Evolutionary conservation across 1,140 invertebrate genomes (phyloP), one percentile per base, ranked within the genome.

Genomic region (Drosophila pseudoobscura): DNA sequence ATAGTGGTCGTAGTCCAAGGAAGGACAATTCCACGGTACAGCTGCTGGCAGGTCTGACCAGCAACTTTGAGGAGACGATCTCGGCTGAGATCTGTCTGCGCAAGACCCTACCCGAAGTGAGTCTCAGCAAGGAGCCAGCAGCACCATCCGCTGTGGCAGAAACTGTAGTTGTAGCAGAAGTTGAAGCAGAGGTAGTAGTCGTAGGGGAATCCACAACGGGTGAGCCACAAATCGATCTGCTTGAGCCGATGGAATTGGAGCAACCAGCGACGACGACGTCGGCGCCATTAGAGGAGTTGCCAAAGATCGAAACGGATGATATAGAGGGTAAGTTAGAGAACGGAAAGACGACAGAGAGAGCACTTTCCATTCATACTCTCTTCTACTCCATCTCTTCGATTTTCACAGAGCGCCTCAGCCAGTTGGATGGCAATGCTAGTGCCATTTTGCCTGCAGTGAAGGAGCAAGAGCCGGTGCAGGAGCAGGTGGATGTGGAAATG

Each of bases 41-140:
- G 57, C 68, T 91, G 24, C 65, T 91, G 49, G 90, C 80, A 31
- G 78, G 89, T 70, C 57, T 91, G 41, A 84, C 78, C 8, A 88
- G 51, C 35, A 71, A 89, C 44, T 79, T 90, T 13, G 80, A 85
- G 50, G 90, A 91, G 57, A 68, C 87, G 1, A 88, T 91, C 17
- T 78, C 87, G 15, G 90, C 90, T 0, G 87, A 91, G 45, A 88
- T 91, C 66, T 91, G 90, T 39, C 57, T 91, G 26, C 76, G 89
- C 7, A 91, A 91, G 45, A 90, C 88, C 17, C 51, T 91, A 49
- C 76, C 80, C n/a, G 89, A 91, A 31, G 75, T 88, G 0, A 84
- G 75, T 24, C 49, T 89, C 13, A 64, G 79, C 20, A 88, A 88
- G 52, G 84, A 88, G n/a, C 75, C 61, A 13, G 39, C 58, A 47